Evolutionary conservation across 2,888 invertebrate species (phyloP).

Genomic region (Cordilura impudica): DNA sequence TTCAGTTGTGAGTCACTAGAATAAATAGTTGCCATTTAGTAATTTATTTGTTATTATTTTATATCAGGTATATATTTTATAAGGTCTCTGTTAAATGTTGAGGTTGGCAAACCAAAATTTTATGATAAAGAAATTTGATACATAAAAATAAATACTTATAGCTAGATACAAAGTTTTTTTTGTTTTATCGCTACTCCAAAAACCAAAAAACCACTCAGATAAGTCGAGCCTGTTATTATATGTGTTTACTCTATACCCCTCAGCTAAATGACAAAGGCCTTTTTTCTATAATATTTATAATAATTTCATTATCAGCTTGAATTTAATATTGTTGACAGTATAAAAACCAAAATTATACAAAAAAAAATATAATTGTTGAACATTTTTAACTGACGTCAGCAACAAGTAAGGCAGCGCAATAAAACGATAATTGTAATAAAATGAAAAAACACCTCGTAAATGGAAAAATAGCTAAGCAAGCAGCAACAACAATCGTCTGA

Average conservation of each 20-base stretch:
- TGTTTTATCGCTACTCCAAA: neutral
- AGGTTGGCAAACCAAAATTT: neutral
- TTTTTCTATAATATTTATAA: neutral
- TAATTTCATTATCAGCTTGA: slow-evolving; percentile 26
- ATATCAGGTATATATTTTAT: neutral
- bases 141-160: neutral
- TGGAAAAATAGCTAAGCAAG: slow-evolving; percentile 8
- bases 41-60: neutral
- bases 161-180: neutral
- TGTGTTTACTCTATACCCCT: neutral
- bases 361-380: slow-evolving; percentile 16
- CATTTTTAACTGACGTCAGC: slow-evolving; percentile 53
- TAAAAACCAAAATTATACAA: neutral
- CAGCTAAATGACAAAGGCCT: neutral
- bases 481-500: slow-evolving; percentile 16
- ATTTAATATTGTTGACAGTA: neutral
- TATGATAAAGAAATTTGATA: neutral
- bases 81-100: neutral
- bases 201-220: neutral
- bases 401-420: slow-evolving; percentile 31
- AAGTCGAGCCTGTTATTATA: neutral
- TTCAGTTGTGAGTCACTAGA: neutral
- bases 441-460: slow-evolving; percentile 14
- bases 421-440: slow-evolving; percentile 33
- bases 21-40: neutral